Base-by-base conservation (phyloP, 2,797 vertebrate species). In the Clarias laeviceps region DNA sequence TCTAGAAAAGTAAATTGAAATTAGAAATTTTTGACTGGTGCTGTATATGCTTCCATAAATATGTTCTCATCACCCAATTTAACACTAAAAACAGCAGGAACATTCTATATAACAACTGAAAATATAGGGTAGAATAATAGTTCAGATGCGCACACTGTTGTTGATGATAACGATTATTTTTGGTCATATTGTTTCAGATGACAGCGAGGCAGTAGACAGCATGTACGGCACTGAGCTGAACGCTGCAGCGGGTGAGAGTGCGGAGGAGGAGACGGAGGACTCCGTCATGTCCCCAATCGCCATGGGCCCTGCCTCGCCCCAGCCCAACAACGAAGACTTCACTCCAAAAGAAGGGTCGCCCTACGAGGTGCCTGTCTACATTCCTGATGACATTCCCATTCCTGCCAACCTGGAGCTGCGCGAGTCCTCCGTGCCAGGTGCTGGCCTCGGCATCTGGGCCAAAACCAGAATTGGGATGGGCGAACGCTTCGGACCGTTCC, bases 371-470 rank as follows among this genome's bases (percentile, higher is more conserved):
- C 98, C 98, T 0, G 98, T 99, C 96, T 99, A 98, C 97, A 99
- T 99, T 96, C 97, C 98, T 0, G 98, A 99, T 56, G 98, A 99
- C 96, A 98, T 99, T 96, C 98, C 98, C 88, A 96, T 99, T 93
- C 98, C 98, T 24, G 90, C 95, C 9, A 97, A 99, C 92, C 97
- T 99, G 90, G 98, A 99, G 94, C 96, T 99, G 90, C 95, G 98
- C 37, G 98, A 99, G 94, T 99, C 98, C 85, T 98, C 98, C n/a
- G 93, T 98, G 89, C 97, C 97, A 0, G 97, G 97, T 17, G 97
- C 97, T 0, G 98, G 98, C 90, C 96, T 99, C 88, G 98, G 98
- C 65, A 95, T 99, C 86, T 99, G 98, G 98, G 97, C 97, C 93
- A 98, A 97, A 94, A 95, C 95, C 92, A 96, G 91, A 92, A 96